A percentile compares a stretch with the other conserved stretches of the same genome.
These are phyloP conservation scores for Acrobasis suavella DNA, from an alignment of 2,888 invertebrate species.

Conservation along the genomic window DNA sequence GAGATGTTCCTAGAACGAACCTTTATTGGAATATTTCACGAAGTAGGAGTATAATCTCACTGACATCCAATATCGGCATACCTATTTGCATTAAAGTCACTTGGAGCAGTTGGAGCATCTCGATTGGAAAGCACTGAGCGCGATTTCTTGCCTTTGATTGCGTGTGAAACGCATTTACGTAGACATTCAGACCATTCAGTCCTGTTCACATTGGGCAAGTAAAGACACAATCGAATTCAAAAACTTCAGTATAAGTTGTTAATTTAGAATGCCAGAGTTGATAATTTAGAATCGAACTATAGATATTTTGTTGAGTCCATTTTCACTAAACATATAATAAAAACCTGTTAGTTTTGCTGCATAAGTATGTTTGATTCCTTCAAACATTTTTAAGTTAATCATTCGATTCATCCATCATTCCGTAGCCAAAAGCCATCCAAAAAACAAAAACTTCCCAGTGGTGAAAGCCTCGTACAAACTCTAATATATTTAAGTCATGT, in stretches of 20 bases:
- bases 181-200: neutral
- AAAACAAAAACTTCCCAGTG: too few relatives aligned
- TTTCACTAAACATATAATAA: too few relatives aligned
- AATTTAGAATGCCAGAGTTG: too few relatives aligned
- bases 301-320: too few relatives aligned
- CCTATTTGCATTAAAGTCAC: neutral
- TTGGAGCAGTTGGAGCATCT: neutral
- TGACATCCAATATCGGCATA: conserved; percentile 10
- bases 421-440: too few relatives aligned
- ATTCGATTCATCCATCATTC: too few relatives aligned
- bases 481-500: too few relatives aligned
- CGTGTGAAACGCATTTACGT: conserved; percentile 14
- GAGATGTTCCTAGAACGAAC: neutral
- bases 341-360: too few relatives aligned
- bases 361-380: too few relatives aligned
- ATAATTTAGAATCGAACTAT: neutral
- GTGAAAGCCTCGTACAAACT: too few relatives aligned
- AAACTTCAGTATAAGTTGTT: neutral
- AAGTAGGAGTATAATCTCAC: neutral
- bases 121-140: conserved; percentile 14
- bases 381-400: too few relatives aligned
- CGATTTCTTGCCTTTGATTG: conserved; percentile 11
- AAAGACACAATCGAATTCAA: neutral
- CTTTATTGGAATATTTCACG: neutral
- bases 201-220: neutral